phyloP scores from a whole-genome alignment of 2,888 invertebrate genomes.

The Peribatodes rhomboidaria region DNA sequence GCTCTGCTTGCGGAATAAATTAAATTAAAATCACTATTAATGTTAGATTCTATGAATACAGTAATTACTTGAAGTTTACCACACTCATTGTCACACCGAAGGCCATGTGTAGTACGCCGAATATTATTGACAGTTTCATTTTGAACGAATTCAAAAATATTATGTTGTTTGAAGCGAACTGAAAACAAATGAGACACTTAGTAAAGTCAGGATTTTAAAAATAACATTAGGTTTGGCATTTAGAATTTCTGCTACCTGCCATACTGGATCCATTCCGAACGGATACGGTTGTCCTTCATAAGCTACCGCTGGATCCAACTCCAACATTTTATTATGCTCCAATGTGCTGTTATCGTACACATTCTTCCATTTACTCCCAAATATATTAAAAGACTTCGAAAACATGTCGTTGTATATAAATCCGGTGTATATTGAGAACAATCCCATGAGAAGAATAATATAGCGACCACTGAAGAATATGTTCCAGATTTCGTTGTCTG shows the following conservation, averaged over 20 bases:
- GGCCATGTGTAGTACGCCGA: conserved; percentile 91
- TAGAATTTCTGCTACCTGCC: conserved; percentile 81
- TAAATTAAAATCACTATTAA: conserved; percentile 49
- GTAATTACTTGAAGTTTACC: conserved; percentile 87
- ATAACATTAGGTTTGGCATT: neutral
- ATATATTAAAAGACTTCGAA: conserved; percentile 90
- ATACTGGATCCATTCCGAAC: conserved; percentile 90
- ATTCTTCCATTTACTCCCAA: conserved; percentile 88
- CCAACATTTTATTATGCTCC: conserved; percentile 59
- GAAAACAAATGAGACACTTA: conserved; percentile 50
- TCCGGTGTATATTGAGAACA: conserved; percentile 92
- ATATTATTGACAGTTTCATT: conserved; percentile 91
- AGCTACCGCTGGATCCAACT: conserved; percentile 78
- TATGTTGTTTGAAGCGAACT: conserved; percentile 88
- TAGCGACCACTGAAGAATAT: conserved; percentile 91
- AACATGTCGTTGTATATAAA: conserved; percentile 91
- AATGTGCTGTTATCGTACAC: conserved; percentile 71
- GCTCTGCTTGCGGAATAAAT: conserved; percentile 39
- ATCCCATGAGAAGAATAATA: conserved; percentile 90
- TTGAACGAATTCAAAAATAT: conserved; percentile 91
- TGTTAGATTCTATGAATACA: conserved; percentile 79
- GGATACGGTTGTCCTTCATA: conserved; percentile 87
- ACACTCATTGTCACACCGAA: conserved; percentile 90
- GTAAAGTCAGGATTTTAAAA: neutral
- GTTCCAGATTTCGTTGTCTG: conserved; percentile 89